A percentile compares a stretch with the other conserved stretches of the same genome.
Evolutionary conservation across 2,888 invertebrate genomes (phyloP).

Genomic region (Tinea semifulvella): DNA sequence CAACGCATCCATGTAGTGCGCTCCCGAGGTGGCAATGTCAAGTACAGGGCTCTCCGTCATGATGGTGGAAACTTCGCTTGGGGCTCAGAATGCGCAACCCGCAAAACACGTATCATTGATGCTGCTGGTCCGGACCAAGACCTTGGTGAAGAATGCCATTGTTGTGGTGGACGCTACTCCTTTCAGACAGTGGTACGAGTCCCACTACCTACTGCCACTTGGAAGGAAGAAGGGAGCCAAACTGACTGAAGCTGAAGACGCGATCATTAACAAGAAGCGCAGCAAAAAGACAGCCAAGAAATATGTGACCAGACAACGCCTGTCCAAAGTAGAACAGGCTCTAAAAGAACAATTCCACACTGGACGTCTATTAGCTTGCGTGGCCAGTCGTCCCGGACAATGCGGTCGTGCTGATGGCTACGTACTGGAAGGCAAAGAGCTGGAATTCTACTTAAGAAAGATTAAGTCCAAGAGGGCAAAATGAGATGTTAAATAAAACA

Average conservation of each 20-base stretch:
- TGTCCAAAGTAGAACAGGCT: conserved; percentile 91
- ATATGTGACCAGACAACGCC: conserved; percentile 90
- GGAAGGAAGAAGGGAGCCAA: conserved; percentile 98
- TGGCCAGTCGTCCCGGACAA: conserved; percentile 97
- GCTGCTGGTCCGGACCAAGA: conserved; percentile 99
- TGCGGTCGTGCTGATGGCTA: conserved; percentile 98
- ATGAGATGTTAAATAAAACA: conserved; percentile 68
- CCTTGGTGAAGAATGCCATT: conserved; percentile 97
- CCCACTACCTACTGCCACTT: conserved; percentile 93
- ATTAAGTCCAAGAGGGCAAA: conserved; percentile 98
- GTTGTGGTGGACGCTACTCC: conserved; percentile 98
- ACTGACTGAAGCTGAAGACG: conserved; percentile 95
- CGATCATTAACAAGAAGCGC: conserved; percentile 91
- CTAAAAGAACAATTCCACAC: conserved; percentile 97
- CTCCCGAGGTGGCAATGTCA: conserved; percentile 95
- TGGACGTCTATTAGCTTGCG: conserved; percentile 93
- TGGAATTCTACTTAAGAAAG: conserved; percentile 98
- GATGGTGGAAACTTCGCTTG: conserved; percentile 98
- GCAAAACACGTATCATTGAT: conserved; percentile 98
- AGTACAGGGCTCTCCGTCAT: conserved; percentile 94
- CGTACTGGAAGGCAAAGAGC: conserved; percentile 98
- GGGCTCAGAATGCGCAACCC: conserved; percentile 97
- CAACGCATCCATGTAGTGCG: conserved; percentile 95
- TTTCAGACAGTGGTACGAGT: conserved; percentile 99
- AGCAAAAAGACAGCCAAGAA: conserved; percentile 94